Evolutionary conservation across 1,140 invertebrate species (phyloP).

Genomic region (Diachasma alloeum): DNA sequence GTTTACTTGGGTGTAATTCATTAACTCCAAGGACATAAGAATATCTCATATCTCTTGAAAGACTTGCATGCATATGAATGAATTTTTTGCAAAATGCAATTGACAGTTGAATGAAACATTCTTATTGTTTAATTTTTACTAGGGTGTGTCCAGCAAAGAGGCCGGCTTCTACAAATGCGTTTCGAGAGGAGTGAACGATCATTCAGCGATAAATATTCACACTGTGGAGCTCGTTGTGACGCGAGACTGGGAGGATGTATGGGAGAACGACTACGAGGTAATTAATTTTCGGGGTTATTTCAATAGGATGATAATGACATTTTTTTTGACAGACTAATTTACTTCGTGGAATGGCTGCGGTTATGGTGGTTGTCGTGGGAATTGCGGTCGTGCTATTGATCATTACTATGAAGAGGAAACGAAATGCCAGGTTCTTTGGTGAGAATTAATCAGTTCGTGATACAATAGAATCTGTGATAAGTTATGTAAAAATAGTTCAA

Average conservation of each 20-base stretch:
- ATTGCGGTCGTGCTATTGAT: slow-evolving; percentile 52
- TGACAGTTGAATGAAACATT: not conserved
- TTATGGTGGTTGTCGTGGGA: slow-evolving; percentile 52
- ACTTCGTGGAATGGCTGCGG: slow-evolving; percentile 49
- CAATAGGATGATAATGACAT: not conserved
- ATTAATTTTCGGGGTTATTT: slow-evolving; percentile 29
- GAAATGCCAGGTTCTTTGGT: slow-evolving; percentile 55
- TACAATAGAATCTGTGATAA: not conserved
- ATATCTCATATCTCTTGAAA: no score
- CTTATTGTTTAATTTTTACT: not conserved
- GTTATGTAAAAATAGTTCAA: not conserved
- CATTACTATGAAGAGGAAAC: slow-evolving; percentile 45
- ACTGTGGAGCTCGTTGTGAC: slow-evolving; percentile 71
- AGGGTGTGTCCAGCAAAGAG: slow-evolving; percentile 69
- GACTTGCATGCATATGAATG: no score
- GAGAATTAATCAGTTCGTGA: slow-evolving; percentile 21
- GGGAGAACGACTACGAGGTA: slow-evolving; percentile 64
- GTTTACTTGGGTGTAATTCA: not conserved
- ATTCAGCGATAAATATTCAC: slow-evolving; percentile 64
- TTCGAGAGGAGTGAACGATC: slow-evolving; percentile 67
- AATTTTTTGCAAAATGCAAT: not conserved
- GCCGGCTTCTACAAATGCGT: slow-evolving; percentile 72
- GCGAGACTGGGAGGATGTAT: slow-evolving; percentile 57
- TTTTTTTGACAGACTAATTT: slow-evolving; percentile 49
- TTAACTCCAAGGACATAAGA: not conserved